Conservation (phyloP, 2,888 invertebrate genomes). For the Pammene fasciana region DNA sequence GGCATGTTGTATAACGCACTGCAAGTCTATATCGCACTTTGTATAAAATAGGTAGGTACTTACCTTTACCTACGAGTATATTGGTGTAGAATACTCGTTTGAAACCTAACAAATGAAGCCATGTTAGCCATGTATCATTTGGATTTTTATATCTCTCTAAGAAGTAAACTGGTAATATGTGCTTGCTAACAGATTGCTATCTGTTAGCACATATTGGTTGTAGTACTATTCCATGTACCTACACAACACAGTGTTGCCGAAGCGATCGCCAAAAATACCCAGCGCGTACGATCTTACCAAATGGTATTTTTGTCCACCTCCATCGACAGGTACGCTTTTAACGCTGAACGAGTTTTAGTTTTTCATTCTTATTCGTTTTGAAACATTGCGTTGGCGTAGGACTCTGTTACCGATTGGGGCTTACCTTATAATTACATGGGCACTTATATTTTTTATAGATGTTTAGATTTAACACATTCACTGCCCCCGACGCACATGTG, state of each 20-base stretch:
- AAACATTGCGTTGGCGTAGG: not conserved
- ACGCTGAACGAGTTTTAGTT: constrained; percentile 42
- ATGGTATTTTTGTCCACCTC: constrained; percentile 65
- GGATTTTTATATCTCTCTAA: too few relatives aligned
- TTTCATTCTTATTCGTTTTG: not conserved
- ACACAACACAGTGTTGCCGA: not conserved
- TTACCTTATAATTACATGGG: too few relatives aligned
- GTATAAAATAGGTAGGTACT: too few relatives aligned
- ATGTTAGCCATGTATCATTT: too few relatives aligned
- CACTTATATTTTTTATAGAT: too few relatives aligned
- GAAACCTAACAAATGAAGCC: too few relatives aligned
- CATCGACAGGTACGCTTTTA: constrained; percentile 70
- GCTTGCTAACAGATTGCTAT: not conserved
- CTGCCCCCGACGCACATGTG: too few relatives aligned
- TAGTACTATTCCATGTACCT: not conserved
- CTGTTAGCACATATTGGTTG: not conserved
- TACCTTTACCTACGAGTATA: too few relatives aligned
- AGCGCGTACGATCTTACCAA: constrained; percentile 50
- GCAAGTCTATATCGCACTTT: not conserved
- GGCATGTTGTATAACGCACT: not conserved
- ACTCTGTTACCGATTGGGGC: not conserved
- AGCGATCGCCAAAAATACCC: constrained; percentile 59
- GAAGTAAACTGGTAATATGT: not conserved
- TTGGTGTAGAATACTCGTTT: too few relatives aligned
- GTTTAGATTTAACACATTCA: too few relatives aligned